These are phyloP conservation scores for Zaprionus obscuricornis DNA, from an alignment of 2,888 invertebrate genomes.

Conservation along the genomic window DNA sequence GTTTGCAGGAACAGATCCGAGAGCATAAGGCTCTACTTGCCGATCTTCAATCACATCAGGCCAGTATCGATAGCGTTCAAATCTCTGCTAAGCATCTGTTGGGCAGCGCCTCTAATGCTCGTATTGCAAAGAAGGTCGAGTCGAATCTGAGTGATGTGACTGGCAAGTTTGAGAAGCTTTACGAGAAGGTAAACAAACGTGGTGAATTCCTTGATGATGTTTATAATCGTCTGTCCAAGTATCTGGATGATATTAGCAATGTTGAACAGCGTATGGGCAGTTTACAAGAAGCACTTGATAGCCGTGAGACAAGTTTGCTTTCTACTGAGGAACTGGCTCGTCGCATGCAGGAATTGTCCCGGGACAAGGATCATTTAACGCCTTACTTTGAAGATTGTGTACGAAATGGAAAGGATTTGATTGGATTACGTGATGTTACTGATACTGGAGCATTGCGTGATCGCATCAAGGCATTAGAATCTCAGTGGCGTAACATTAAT, in stretches of 20 bases:
- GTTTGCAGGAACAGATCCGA: slow-evolving; percentile 94
- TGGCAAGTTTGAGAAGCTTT: slow-evolving; percentile 92
- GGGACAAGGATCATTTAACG: slow-evolving; percentile 86
- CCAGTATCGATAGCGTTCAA: slow-evolving; percentile 92
- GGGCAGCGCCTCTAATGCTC: slow-evolving; percentile 90
- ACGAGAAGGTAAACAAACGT: slow-evolving; percentile 90
- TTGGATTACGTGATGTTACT: slow-evolving; percentile 93
- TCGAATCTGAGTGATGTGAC: slow-evolving; percentile 94
- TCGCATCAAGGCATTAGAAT: slow-evolving; percentile 93
- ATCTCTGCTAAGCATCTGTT: slow-evolving; percentile 92
- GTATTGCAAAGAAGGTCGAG: slow-evolving; percentile 95
- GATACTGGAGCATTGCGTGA: slow-evolving; percentile 93
- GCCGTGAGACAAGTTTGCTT: slow-evolving; percentile 88
- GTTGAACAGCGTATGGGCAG: slow-evolving; percentile 89
- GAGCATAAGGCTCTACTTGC: slow-evolving; percentile 92
- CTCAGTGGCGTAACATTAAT: slow-evolving; percentile 94
- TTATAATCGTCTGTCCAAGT: slow-evolving; percentile 87
- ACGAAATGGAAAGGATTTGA: slow-evolving; percentile 90
- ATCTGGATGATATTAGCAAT: slow-evolving; percentile 87
- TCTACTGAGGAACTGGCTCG: slow-evolving; percentile 87
- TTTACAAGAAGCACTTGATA: slow-evolving; percentile 89
- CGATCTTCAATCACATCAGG: slow-evolving; percentile 93
- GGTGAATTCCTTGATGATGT: slow-evolving; percentile 93
- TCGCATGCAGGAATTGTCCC: slow-evolving; percentile 84
- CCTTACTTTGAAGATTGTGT: slow-evolving; percentile 91